These are phyloP conservation scores for Acanthacorydalis orientalis DNA, from an alignment of 2,888 invertebrate genomes.

Conservation along the genomic window DNA sequence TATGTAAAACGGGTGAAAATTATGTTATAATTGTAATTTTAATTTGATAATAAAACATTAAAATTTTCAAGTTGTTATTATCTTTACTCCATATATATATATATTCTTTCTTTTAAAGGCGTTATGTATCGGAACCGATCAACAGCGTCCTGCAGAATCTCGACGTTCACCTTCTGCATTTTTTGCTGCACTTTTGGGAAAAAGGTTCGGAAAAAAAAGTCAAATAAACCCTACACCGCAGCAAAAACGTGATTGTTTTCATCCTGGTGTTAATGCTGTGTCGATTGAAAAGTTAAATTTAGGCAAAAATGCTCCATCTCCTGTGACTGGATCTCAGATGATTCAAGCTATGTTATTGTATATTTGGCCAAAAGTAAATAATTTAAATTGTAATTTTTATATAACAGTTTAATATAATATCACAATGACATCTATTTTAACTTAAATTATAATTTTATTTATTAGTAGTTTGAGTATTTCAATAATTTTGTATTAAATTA, in stretches of 20 bases:
- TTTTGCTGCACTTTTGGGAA: conserved; percentile 2
- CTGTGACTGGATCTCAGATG: conserved; percentile 62
- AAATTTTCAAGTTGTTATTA: background rate
- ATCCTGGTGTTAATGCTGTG: conserved; percentile 66
- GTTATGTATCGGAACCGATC: background rate
- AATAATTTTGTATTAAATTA: too few relatives aligned
- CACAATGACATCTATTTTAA: too few relatives aligned
- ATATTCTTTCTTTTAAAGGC: background rate
- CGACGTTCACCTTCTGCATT: background rate
- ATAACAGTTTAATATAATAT: too few relatives aligned
- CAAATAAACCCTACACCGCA: conserved; percentile 24
- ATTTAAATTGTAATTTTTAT: background rate
- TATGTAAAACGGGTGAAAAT: too few relatives aligned
- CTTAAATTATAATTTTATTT: too few relatives aligned
- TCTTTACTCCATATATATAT: background rate
- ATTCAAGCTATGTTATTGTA: conserved; percentile 74
- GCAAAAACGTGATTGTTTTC: conserved; percentile 68
- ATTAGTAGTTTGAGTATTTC: too few relatives aligned
- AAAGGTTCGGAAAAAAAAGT: conserved; percentile 9
- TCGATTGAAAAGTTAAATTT: conserved; percentile 33
- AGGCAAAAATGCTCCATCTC: conserved; percentile 32
- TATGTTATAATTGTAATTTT: too few relatives aligned
- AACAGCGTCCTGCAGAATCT: background rate
- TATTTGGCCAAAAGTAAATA: conserved; percentile 79
- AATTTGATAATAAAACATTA: background rate